Evolutionary conservation across 2,888 invertebrate species (phyloP).

Genomic region (Zygothrica quintamaculata): DNA sequence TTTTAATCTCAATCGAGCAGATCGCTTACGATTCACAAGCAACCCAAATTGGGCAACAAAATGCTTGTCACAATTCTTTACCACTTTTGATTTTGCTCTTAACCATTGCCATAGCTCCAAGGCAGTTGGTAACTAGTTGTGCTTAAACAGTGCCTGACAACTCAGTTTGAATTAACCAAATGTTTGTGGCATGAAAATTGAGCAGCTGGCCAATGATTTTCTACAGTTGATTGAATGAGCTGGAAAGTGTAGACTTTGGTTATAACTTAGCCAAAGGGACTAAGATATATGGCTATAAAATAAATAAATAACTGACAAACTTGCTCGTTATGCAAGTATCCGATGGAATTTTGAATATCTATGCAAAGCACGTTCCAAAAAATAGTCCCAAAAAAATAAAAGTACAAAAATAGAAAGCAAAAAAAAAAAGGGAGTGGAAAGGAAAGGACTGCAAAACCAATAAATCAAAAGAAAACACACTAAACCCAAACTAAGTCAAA

Average conservation of each 20-base stretch:
- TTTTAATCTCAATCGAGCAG: too few species aligned
- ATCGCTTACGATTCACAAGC: too few species aligned
- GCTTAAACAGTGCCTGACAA: neutral
- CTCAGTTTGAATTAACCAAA: conserved; percentile 6
- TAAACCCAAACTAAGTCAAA: conserved; percentile 29
- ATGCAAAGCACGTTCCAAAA: conserved; percentile 58
- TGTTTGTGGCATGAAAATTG: neutral
- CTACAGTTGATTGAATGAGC: conserved; percentile 23
- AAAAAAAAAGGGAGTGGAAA: conserved; percentile 1
- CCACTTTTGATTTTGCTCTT: too few species aligned
- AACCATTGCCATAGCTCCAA: too few species aligned
- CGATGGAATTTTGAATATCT: conserved; percentile 5
- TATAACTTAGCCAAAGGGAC: conserved; percentile 5
- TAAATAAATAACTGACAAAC: conserved; percentile 37
- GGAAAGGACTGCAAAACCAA: conserved; percentile 28
- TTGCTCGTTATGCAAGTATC: conserved; percentile 4
- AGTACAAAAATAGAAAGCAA: conserved; percentile 8
- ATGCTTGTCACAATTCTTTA: too few species aligned
- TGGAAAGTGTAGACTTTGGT: conserved; percentile 11
- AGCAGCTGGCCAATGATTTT: neutral
- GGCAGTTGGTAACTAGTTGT: too few species aligned
- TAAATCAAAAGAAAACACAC: conserved; percentile 25
- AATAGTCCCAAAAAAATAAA: conserved; percentile 1
- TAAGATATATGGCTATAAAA: conserved; percentile 13
- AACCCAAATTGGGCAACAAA: too few species aligned